Evolutionary conservation across 2,113 vertebrate genomes (phyloP), one percentile per base, ranked within the genome.

Genomic region (Hydropotes inermis): DNA sequence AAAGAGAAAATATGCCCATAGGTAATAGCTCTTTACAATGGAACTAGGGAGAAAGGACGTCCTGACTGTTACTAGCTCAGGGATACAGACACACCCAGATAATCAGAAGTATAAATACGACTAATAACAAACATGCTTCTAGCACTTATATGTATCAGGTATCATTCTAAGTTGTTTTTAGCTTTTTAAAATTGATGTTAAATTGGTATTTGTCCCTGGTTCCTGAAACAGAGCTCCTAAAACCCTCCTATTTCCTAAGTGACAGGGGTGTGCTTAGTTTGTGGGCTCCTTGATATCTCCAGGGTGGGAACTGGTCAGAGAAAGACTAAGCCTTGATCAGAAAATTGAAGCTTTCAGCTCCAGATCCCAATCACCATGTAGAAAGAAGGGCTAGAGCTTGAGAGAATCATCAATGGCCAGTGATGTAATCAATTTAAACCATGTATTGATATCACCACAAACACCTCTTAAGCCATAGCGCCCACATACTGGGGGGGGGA

Each of bases 401-500:
- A 23, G 47, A 57, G 4, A 76, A 10, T n/a, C 21, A 57, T 12
- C 11, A 60, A 0, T 1, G 19, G 55, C 19, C 19, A 54, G n/a
- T 21, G 61, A 50, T 55, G 25, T 28, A 21, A 9, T 39, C 36
- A 74, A 1, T 55, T 43, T 57, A 2, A 6, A 1, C 36, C 43
- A 14, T 8, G 43, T 11, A 50, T 58, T 57, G 8, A 52, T 60
- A 28, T 61, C 7, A 12, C 12, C 12, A 2, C 0, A 14, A 70
- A 50, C 36, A 27, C 36, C 50, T 33, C 43, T 70, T 10, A 25
- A 78, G 28, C 27, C n/a, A 14, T 3, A 3, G 85, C 17, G 54
- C 23, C 1, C 15, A 16, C 1, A 0, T 6, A 9, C 15, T 21
- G 64, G 55, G 47, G 57, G 27, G 47, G 11, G 55, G 13, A 8